Evolutionary conservation across 2,888 invertebrate genomes (phyloP).

Genomic region (Drosophila mimetica): DNA sequence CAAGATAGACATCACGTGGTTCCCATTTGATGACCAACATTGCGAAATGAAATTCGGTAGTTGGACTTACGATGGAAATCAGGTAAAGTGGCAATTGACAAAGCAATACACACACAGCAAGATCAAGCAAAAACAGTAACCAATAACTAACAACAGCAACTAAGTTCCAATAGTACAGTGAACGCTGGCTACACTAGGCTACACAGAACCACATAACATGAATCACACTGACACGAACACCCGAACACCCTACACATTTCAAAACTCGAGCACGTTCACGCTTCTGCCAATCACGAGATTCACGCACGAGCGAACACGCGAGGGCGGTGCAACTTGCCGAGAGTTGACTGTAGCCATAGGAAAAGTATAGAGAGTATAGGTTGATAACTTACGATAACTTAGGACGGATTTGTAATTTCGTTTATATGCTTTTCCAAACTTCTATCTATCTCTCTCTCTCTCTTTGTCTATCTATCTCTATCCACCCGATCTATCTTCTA

Average conservation of each 20-base stretch:
- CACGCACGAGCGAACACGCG: slow-evolving; percentile 37
- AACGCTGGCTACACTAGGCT: slow-evolving; percentile 45
- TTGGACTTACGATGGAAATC: slow-evolving; percentile 99
- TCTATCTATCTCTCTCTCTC: slow-evolving; percentile 29
- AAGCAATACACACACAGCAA: slow-evolving; percentile 51
- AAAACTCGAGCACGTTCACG: slow-evolving; percentile 48
- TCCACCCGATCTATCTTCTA: slow-evolving; percentile 44
- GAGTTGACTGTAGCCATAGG: slow-evolving; percentile 39
- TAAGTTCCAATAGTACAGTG: slow-evolving; percentile 46
- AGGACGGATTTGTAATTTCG: slow-evolving; percentile 41
- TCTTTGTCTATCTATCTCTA: slow-evolving; percentile 43
- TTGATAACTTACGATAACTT: slow-evolving; percentile 14
- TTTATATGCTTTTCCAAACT: slow-evolving; percentile 59
- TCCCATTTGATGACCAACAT: slow-evolving; percentile 99
- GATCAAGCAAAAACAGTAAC: slow-evolving; percentile 33
- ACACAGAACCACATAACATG: slow-evolving; percentile 18
- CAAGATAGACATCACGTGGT: slow-evolving; percentile 99
- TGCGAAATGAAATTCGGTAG: slow-evolving; percentile 99
- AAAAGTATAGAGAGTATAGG: slow-evolving; percentile 16
- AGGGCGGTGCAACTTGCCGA: slow-evolving; percentile 19
- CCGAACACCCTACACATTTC: slow-evolving; percentile 28
- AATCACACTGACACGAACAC: slow-evolving; percentile 20
- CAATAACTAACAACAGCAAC: slow-evolving; percentile 27
- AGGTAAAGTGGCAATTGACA: slow-evolving; percentile 87
- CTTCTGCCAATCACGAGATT: slow-evolving; percentile 49